Conservation (phyloP, 2,888 invertebrate genomes). For the Labia minor region DNA sequence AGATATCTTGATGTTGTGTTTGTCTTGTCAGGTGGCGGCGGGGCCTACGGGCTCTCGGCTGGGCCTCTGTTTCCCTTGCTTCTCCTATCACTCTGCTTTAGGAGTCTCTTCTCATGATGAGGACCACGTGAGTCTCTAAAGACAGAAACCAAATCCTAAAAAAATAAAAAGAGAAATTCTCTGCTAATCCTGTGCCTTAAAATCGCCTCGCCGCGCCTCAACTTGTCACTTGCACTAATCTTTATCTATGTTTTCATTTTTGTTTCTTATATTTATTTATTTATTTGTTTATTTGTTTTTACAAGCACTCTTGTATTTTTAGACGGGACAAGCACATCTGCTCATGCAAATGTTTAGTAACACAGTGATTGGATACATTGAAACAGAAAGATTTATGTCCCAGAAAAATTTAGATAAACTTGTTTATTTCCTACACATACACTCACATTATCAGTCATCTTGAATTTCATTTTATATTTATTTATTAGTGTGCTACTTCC, state of each 20-base stretch:
- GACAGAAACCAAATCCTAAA: not conserved
- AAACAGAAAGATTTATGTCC: too few species aligned
- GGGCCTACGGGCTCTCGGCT: conserved; percentile 23
- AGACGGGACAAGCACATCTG: not conserved
- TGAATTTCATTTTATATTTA: too few species aligned
- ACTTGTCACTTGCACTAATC: not conserved
- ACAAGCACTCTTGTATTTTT: too few species aligned
- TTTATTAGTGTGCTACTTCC: too few species aligned
- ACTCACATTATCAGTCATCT: too few species aligned
- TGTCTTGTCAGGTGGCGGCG: conserved; percentile 33
- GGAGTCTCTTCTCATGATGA: conserved; percentile 30
- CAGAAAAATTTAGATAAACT: too few species aligned
- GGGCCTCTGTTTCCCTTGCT: conserved; percentile 32
- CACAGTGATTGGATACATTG: not conserved
- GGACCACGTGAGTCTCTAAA: conserved; percentile 20
- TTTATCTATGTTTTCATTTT: too few species aligned
- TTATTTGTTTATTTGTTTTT: too few species aligned
- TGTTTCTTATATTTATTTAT: too few species aligned
- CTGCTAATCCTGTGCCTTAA: not conserved
- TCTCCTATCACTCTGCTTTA: conserved; percentile 41
- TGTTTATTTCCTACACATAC: too few species aligned
- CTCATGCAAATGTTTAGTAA: not conserved
- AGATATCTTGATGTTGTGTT: conserved; percentile 15
- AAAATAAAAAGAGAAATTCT: not conserved
- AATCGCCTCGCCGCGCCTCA: conserved; percentile 8